Conservation (phyloP, 1,140 invertebrate genomes). For the Hypsibius dujardini region DNA sequence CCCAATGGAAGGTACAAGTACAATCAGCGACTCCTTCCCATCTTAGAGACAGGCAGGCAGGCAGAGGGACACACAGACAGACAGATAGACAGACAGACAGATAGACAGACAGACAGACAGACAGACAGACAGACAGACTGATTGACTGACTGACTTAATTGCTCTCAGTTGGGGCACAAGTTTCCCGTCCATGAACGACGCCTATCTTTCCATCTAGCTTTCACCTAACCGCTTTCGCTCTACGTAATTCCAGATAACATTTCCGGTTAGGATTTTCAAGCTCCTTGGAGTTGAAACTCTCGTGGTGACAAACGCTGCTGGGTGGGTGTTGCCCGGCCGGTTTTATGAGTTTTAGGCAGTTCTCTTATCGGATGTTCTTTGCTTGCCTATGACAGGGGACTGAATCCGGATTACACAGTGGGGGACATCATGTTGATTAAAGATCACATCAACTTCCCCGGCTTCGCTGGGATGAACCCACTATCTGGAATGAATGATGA, state of each 20-base stretch:
- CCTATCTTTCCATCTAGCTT: too few species aligned
- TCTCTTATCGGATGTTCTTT: neutral
- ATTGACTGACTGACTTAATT: too few species aligned
- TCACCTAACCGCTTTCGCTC: neutral
- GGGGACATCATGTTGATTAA: slow-evolving; percentile 33
- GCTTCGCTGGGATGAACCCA: slow-evolving; percentile 28
- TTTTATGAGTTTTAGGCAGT: neutral
- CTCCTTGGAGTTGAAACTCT: slow-evolving; percentile 22
- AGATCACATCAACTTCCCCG: slow-evolving; percentile 32
- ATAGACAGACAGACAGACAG: too few species aligned
- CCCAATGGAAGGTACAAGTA: slow-evolving; percentile 58
- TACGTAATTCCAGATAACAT: slow-evolving; percentile 22
- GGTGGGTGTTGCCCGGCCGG: neutral
- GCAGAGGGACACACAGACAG: too few species aligned
- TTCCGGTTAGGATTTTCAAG: slow-evolving; percentile 23
- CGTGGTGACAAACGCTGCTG: slow-evolving; percentile 22
- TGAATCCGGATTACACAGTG: slow-evolving; percentile 27
- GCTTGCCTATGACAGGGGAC: slow-evolving; percentile 26
- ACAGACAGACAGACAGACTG: too few species aligned
- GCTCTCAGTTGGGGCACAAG: too few species aligned
- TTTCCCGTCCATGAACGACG: too few species aligned
- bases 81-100: too few species aligned
- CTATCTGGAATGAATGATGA: slow-evolving; percentile 29
- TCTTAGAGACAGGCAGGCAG: neutral
- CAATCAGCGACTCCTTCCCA: slow-evolving; percentile 27